Base-by-base conservation (phyloP, 37 sponge, comb jelly and placozoan genomes). In the Ianthella basta region DNA sequence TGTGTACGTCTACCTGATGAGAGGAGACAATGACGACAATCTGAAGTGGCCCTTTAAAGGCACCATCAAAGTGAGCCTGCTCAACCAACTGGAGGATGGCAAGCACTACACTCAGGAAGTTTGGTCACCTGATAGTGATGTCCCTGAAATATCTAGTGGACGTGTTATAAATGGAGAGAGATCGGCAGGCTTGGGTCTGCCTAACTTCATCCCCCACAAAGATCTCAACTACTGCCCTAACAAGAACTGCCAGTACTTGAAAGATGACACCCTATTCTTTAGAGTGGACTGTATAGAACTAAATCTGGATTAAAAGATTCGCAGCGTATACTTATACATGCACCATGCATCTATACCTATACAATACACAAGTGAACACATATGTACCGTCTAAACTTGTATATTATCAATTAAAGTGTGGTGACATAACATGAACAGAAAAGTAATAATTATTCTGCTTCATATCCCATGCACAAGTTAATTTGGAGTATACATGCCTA, bases 191-290 rank as follows among this genome's bases (percentile, higher is more conserved):
- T 69, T 30, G 70, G 78, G 78, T 3, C 40, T 15, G 0, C 54
- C 6, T 41, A 2, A 36, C 21, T 75, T 75, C 53, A 75, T 75
- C 54, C 5, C 19, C 10, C 78, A 50, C 78, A 10, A 40, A 24
- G 38, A 75, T 23, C 54, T 75, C 8, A 30, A 64, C 70, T 75
- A 50, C 78, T 65, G 83, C 0, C 29, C 55, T 40, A 80, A 30
- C 36, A 63, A 88, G 44, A 79, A 79, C 25, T 84, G 84, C 60
- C 84, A 84, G 36, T 83, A 79, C 34, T 56, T 88, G 64, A 88
- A 88, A 34, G 83, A 84, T 32, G 90, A 89, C 41, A 34, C 55
- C 39, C 36, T 89, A 2, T 81, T 68, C 64, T 89, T 89, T 50
- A 80, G 86, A 33, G 66, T 89, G 20, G 72, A 70, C 72, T 30